A percentile compares a stretch with the other conserved stretches of the same genome.
Evolutionary conservation across 2,888 invertebrate genomes (phyloP).

Genomic region (Rotaria macrura): DNA sequence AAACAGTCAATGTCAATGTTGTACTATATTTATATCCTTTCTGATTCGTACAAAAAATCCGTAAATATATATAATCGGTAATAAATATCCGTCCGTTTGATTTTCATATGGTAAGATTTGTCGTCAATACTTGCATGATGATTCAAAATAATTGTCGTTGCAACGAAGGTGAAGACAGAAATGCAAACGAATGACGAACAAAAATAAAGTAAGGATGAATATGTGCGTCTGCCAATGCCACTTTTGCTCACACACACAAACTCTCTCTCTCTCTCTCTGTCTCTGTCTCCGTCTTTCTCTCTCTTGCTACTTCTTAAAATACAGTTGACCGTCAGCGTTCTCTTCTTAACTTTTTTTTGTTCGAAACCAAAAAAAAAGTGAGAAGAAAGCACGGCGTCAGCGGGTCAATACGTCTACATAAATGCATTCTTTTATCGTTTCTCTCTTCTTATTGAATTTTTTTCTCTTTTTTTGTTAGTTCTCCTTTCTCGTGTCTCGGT

Average conservation of each 20-base stretch:
- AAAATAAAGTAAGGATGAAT: neutral
- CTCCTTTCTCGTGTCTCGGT: neutral
- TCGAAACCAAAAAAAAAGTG: neutral
- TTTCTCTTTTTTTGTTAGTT: neutral
- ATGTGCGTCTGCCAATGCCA: neutral
- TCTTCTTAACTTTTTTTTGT: neutral
- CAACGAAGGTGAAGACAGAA: neutral
- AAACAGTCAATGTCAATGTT: neutral
- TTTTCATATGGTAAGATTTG: neutral
- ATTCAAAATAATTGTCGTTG: neutral
- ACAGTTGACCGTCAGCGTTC: neutral
- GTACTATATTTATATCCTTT: neutral
- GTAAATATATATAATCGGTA: neutral
- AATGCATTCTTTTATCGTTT: neutral
- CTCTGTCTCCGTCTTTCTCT: neutral
- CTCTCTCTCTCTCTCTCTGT: neutral
- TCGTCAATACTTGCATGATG: neutral
- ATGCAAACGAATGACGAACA: neutral
- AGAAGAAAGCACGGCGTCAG: neutral
- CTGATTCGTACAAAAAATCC: neutral
- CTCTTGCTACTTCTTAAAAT: neutral
- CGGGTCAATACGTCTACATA: neutral
- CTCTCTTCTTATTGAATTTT: neutral
- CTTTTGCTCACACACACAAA: too few species aligned
- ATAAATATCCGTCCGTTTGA: neutral